Evolutionary conservation across 2,797 vertebrate species (phyloP).

Genomic region (Tauraco hartlaubi): DNA sequence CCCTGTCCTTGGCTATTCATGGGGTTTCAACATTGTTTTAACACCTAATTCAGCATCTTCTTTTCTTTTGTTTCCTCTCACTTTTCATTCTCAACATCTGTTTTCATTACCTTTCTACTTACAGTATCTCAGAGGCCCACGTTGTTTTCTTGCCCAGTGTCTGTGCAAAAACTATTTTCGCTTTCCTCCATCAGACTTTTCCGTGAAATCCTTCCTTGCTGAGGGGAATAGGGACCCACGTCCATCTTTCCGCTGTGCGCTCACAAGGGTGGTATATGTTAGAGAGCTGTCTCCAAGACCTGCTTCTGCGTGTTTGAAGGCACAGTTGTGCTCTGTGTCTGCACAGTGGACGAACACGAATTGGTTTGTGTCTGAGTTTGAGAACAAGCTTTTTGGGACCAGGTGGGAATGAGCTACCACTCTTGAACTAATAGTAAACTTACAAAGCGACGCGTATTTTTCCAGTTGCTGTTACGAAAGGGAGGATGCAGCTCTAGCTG

Average conservation of each 20-base stretch:
- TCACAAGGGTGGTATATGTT: accelerated
- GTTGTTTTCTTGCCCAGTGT: not conserved
- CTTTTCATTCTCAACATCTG: not conserved
- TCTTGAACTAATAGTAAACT: not conserved
- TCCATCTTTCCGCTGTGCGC: not conserved
- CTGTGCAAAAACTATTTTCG: not conserved
- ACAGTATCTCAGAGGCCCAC: not conserved
- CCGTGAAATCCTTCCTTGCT: not conserved
- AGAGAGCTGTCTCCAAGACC: not conserved
- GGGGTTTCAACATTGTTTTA: not conserved
- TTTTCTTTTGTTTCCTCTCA: not conserved
- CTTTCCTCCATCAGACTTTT: not conserved
- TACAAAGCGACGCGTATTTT: not conserved
- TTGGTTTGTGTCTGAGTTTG: not conserved
- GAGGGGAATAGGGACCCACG: not conserved
- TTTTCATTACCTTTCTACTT: not conserved
- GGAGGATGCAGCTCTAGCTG: not conserved
- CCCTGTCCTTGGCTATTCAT: not conserved
- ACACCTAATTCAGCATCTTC: not conserved
- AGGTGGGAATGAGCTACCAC: not conserved
- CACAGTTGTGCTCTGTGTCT: not conserved
- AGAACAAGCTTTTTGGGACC: not conserved
- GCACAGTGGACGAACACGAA: not conserved
- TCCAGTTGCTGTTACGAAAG: not conserved
- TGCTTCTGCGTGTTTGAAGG: not conserved